These are phyloP conservation scores for Idaea biselata DNA, from an alignment of 2,888 invertebrate genomes.

Conservation along the genomic window DNA sequence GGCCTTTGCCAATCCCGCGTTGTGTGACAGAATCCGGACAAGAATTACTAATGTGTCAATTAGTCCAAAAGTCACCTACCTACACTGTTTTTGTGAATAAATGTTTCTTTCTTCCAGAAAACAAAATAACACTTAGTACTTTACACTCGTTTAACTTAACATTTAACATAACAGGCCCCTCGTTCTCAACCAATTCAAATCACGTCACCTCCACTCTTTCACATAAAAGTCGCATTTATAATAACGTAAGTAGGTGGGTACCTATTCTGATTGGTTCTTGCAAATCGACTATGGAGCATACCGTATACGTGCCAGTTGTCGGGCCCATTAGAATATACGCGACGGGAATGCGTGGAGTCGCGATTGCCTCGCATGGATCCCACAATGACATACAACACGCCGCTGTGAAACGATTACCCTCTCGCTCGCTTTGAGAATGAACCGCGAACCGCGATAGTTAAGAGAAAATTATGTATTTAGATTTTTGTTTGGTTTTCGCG, in stretches of 20 bases:
- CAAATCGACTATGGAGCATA: slow-evolving; percentile 33
- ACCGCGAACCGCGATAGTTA: slow-evolving; percentile 24
- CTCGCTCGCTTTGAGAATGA: slow-evolving; percentile 50
- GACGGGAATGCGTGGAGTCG: slow-evolving; percentile 52
- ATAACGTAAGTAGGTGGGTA: slow-evolving; percentile 40
- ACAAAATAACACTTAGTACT: slow-evolving; percentile 8
- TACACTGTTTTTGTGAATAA: no score
- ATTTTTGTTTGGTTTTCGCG: neutral
- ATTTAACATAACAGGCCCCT: slow-evolving; percentile 15
- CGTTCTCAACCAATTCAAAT: slow-evolving; percentile 37
- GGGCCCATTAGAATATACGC: slow-evolving; percentile 68
- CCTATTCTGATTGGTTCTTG: slow-evolving; percentile 53
- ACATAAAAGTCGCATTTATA: slow-evolving; percentile 57
- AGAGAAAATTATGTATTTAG: neutral
- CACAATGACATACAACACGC: slow-evolving; percentile 67
- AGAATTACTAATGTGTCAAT: no score
- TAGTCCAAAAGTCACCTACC: no score
- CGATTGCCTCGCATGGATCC: slow-evolving; percentile 56
- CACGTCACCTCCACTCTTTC: slow-evolving; percentile 38
- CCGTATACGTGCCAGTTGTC: slow-evolving; percentile 45
- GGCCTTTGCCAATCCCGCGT: no score
- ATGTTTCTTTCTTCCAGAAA: no score
- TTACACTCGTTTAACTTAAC: slow-evolving; percentile 5
- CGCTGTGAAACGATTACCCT: slow-evolving; percentile 75
- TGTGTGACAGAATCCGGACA: no score